These are phyloP conservation scores for Ariolimax columbianus DNA, from an alignment of 2,888 invertebrate genomes.

Conservation along the genomic window DNA sequence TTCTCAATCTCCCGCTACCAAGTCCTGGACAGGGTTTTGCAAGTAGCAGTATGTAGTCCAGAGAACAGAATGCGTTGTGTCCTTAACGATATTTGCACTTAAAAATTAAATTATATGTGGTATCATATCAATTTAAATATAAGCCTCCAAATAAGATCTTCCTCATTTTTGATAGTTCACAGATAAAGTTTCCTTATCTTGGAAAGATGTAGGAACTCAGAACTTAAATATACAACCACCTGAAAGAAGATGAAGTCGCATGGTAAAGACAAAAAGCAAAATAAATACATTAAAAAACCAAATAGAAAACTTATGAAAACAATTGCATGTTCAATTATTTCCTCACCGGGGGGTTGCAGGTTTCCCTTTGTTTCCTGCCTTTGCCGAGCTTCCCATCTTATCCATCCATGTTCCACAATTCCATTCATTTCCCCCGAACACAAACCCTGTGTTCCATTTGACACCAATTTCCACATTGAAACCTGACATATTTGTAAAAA, in stretches of 20 bases:
- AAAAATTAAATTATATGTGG: no score
- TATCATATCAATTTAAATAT: no score
- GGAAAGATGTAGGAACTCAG: no score
- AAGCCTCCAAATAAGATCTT: no score
- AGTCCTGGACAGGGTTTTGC: no score
- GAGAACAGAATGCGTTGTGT: no score
- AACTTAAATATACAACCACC: not conserved
- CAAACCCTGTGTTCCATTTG: constrained; percentile 93
- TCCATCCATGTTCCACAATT: constrained; percentile 99
- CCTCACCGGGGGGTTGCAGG: constrained; percentile 93
- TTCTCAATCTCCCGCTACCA: no score
- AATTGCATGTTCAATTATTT: not conserved
- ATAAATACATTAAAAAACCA: not conserved
- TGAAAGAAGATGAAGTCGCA: not conserved
- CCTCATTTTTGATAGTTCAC: no score
- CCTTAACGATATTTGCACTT: no score
- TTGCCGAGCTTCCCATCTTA: constrained; percentile 98
- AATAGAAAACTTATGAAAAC: not conserved
- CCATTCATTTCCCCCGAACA: constrained; percentile 95
- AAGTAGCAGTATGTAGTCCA: no score
- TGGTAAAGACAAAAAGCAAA: not conserved
- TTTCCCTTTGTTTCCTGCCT: constrained; percentile 91
- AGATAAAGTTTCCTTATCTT: no score
- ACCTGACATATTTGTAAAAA: constrained; percentile 78
- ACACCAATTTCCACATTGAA: constrained; percentile 95